Base-by-base conservation (phyloP, 2,888 invertebrate genomes). In the Herminia tarsipennalis region DNA sequence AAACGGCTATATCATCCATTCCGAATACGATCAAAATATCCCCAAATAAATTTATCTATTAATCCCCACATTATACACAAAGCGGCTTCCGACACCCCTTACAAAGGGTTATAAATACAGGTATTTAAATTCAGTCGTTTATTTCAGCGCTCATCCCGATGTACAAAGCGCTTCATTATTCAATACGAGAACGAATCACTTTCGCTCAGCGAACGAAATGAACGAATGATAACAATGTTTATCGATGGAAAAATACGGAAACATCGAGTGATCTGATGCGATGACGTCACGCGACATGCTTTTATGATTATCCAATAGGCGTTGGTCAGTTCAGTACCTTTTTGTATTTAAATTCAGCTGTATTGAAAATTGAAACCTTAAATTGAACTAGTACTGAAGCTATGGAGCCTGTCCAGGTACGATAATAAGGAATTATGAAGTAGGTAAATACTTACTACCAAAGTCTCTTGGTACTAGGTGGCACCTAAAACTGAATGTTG, bases 131-230 rank as follows among this genome's bases (percentile, higher is more conserved):
- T 63, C 40, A 41, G 41, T 48, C 60, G 56, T 66, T 55, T 58
- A 66, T 66, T 66, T 63, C 56, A 59, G 52, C 66, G 63, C 49
- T 70, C 70, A 66, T 72, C 56, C 60, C 33, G 20, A 38, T 57
- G 56, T 56, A 55, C 64, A 67, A 73, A 67, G 62, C 60, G 66
- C 47, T 75, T 73, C 73, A 68, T 73, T 70, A 68, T 74, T 73
- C 64, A 66, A 63, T 66, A 55, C 51, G 51, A 37, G 45, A 49
- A 66, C 60, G 62, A 69, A 66, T 68, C 67, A 66, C 65, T 69
- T 65, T 66, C 52, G 38, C 34, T 64, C 53, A 51, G 39, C 48
- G 56, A 52, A 42, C 35, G 50, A 54, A 49, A 43, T 44, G 50
- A 60, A 52, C 50, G 69, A 56, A 52, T 50, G 58, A 61, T 62